phyloP scores from a whole-genome alignment of 2,888 invertebrate genomes.

The Zeuzera pyrina region DNA sequence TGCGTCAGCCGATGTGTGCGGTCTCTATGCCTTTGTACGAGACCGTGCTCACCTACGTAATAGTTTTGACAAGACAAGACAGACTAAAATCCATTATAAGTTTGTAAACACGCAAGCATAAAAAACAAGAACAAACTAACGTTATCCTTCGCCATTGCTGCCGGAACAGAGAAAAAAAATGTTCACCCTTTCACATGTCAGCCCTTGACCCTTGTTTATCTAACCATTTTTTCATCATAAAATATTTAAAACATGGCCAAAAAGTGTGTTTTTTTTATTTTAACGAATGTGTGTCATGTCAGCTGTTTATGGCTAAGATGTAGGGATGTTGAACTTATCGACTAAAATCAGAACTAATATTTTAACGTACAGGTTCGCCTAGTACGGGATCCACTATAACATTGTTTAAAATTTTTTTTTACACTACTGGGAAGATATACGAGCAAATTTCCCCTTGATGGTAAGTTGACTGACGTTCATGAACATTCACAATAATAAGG shows the following conservation, averaged over 20 bases:
- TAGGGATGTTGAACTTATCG: too few species aligned
- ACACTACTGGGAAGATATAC: too few species aligned
- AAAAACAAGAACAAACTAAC: constrained; percentile 22
- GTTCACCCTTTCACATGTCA: constrained; percentile 31
- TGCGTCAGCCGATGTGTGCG: constrained; percentile 51
- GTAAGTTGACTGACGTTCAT: too few species aligned
- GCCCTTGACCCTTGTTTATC: constrained; percentile 26
- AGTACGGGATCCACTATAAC: too few species aligned
- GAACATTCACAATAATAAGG: too few species aligned
- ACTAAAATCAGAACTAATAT: too few species aligned
- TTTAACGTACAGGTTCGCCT: too few species aligned
- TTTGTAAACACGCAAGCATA: constrained; percentile 19
- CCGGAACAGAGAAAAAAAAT: constrained; percentile 23
- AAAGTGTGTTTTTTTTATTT: neutral
- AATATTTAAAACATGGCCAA: neutral
- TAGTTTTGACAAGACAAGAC: neutral
- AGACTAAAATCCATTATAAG: neutral
- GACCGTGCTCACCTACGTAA: neutral
- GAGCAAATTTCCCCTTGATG: too few species aligned
- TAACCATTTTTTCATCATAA: constrained; percentile 18
- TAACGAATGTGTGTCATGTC: too few species aligned
- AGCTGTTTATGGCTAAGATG: too few species aligned
- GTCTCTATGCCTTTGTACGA: constrained; percentile 25
- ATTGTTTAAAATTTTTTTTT: too few species aligned
- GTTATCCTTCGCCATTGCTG: constrained; percentile 12